Conservation (phyloP, 2,888 invertebrate genomes). For the Tachina grossa region DNA sequence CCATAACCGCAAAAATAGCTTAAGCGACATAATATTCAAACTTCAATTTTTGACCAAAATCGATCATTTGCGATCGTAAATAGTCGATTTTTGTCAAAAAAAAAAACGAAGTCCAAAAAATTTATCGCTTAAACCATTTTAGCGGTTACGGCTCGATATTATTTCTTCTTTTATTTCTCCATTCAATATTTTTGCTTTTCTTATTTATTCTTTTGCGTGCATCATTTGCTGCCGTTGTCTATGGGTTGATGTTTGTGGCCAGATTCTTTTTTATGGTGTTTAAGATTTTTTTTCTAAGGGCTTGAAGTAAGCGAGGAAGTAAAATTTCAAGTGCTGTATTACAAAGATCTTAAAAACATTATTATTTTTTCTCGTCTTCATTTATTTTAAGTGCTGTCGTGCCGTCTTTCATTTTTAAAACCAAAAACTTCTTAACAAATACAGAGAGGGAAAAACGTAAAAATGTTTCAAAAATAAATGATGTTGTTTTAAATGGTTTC, state of each 20-base stretch:
- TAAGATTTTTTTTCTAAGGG: slow-evolving; percentile 17
- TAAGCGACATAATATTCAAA: no score
- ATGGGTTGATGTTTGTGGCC: slow-evolving; percentile 31
- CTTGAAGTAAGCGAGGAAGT: slow-evolving; percentile 42
- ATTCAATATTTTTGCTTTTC: slow-evolving; percentile 8
- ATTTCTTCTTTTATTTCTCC: slow-evolving; percentile 5
- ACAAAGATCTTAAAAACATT: slow-evolving; percentile 41
- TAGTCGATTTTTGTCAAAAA: no score
- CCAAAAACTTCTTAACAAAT: not conserved
- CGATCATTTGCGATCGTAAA: no score
- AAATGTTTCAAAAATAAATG: slow-evolving; percentile 19
- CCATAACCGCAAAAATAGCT: no score
- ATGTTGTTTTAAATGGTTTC: slow-evolving; percentile 55
- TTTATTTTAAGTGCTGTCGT: slow-evolving; percentile 36
- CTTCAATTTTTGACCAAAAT: no score
- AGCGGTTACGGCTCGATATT: no score
- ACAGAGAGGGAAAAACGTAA: not conserved
- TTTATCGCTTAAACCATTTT: no score
- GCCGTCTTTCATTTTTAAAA: slow-evolving; percentile 10
- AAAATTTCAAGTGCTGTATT: slow-evolving; percentile 19
- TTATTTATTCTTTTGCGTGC: slow-evolving; percentile 43
- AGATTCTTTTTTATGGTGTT: slow-evolving; percentile 36
- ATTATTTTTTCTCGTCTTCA: slow-evolving; percentile 12
- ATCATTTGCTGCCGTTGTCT: slow-evolving; percentile 46
- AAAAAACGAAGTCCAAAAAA: no score